These are phyloP conservation scores for Cyclina sinensis DNA, from an alignment of 1,140 invertebrate species.

Conservation along the genomic window DNA sequence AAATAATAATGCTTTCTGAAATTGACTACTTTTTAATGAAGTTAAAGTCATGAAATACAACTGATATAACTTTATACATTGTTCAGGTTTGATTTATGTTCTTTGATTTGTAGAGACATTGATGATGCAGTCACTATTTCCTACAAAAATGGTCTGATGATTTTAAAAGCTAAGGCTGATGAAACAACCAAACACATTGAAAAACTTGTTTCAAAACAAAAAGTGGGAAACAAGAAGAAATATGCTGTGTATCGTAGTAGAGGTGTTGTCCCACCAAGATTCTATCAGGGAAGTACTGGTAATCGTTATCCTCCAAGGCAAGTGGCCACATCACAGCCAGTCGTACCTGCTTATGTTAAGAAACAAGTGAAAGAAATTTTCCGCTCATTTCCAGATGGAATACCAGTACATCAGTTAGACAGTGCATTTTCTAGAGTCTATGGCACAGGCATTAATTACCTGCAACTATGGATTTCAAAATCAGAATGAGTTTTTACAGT, in stretches of 20 bases:
- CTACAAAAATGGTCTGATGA: slow-evolving; percentile 73
- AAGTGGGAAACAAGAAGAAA: slow-evolving; percentile 74
- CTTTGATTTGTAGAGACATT: slow-evolving; percentile 70
- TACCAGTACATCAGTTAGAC: slow-evolving; percentile 74
- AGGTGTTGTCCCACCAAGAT: slow-evolving; percentile 29
- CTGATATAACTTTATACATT: too few species aligned
- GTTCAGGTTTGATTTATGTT: neutral
- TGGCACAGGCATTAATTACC: slow-evolving; percentile 73
- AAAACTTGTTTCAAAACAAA: slow-evolving; percentile 81
- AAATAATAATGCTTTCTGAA: too few species aligned
- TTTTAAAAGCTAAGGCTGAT: slow-evolving; percentile 76
- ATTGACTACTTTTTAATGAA: too few species aligned
- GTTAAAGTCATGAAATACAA: too few species aligned
- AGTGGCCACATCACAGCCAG: slow-evolving; percentile 24
- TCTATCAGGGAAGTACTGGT: neutral
- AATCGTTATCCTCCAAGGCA: slow-evolving; percentile 19
- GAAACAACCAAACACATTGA: slow-evolving; percentile 79
- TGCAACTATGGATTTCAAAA: slow-evolving; percentile 72
- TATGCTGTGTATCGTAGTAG: slow-evolving; percentile 66
- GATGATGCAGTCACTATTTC: slow-evolving; percentile 75
- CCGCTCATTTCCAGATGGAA: slow-evolving; percentile 72
- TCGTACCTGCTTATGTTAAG: slow-evolving; percentile 70
- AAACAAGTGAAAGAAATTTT: slow-evolving; percentile 72
- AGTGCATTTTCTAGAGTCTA: slow-evolving; percentile 75
- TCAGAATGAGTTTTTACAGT: slow-evolving; percentile 71